Base-by-base conservation (phyloP, 1,140 invertebrate genomes). In the Trigoniulus corallinus region DNA sequence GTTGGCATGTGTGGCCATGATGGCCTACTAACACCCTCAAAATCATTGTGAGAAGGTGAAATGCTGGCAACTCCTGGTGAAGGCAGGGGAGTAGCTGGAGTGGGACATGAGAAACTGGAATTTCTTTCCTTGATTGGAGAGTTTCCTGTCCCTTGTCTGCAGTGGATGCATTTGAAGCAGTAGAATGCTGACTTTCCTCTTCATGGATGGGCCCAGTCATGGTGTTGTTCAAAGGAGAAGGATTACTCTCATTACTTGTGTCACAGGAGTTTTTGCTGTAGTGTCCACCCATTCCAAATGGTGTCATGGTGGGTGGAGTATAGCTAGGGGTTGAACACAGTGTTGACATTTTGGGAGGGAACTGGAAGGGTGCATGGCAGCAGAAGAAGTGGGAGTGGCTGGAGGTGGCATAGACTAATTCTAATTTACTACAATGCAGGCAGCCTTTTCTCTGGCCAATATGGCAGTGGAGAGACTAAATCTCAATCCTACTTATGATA, bases 141-240 rank as follows among this genome's bases (percentile, higher is more conserved):
- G 79, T 82, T 66, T 77, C 78, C 56, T 80, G 75, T 72, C 88
- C 83, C 29, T 62, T 59, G 64, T 88, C 85, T 57, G 50, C 39
- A 24, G 15, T 84, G 48, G 86, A 89, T 42, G 85, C 83, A 68
- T 89, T 89, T 45, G 84, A 88, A 50, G 89, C 73, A 52, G 86
- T 91, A 55, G 85, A 89, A 65, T 91, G 87, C 62, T 91, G 87
- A 57, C 83, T 87, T 56, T 81, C 85, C 68, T 91, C 87, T 66
- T 91, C 86, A 52, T 59, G 54, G 2, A 89, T 72, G n/a, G n/a
- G n/a, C 85, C 2, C 85, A 84, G 21, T n/a, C n/a, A n/a, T n/a
- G n/a, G n/a, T n/a, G 42, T 18, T 44, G 18, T 15, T 34, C 29
- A 34, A 7, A 7, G 29, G 15, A 34, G 29, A 15, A 15, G 29